A percentile compares a stretch with the other conserved stretches of the same genome.
These are phyloP conservation scores for Erynnis tages DNA, from an alignment of 2,888 invertebrate species.

Conservation along the genomic window DNA sequence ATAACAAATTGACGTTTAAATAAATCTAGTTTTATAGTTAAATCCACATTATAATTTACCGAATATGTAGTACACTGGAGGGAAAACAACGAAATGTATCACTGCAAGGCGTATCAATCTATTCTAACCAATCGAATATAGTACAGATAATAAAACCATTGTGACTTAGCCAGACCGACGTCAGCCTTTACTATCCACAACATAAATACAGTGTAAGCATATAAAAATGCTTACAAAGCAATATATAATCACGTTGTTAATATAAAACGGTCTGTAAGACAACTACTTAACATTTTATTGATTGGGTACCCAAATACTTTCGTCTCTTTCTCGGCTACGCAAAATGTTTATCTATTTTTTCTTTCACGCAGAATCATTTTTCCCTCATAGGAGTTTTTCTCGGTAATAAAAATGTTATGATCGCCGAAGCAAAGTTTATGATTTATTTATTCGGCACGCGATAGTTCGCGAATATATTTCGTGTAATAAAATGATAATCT, in stretches of 20 bases:
- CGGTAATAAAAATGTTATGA: constrained; percentile 73
- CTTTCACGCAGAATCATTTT: constrained; percentile 40
- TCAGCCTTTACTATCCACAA: neutral
- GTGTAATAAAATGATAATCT: constrained; percentile 40
- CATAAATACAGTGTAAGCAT: constrained; percentile 4
- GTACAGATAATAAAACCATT: no score
- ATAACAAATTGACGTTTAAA: no score
- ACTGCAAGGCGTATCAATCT: no score
- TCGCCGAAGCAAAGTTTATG: constrained; percentile 58
- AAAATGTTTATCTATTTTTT: constrained; percentile 32
- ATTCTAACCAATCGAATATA: no score
- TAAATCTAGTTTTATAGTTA: no score
- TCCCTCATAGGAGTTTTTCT: constrained; percentile 48
- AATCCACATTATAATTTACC: no score
- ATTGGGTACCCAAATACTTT: constrained; percentile 33
- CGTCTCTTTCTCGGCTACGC: constrained; percentile 25
- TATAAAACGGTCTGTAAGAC: constrained; percentile 20
- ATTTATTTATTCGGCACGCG: constrained; percentile 63
- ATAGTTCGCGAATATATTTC: constrained; percentile 47
- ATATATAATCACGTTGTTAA: constrained; percentile 19
- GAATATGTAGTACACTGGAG: no score
- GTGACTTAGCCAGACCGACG: no score
- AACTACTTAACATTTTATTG: constrained; percentile 40
- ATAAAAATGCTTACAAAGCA: constrained; percentile 13
- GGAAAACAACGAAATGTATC: no score